Conservation (phyloP, 2,888 invertebrate genomes). For the Tromatobia lineatoria region DNA sequence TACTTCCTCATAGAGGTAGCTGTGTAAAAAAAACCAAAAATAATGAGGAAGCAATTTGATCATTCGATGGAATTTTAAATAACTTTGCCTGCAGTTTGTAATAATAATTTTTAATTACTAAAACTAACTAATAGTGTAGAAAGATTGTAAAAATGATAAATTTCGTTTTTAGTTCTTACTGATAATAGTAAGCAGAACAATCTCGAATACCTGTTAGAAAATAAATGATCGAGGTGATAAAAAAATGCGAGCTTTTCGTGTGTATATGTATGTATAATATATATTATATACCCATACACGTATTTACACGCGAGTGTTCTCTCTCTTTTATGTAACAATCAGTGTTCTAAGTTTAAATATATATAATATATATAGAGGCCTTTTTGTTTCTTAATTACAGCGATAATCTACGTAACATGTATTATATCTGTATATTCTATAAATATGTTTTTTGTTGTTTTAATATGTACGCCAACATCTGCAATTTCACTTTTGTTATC, state of each 20-base stretch:
- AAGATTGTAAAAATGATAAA: not conserved
- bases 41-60: too few relatives aligned
- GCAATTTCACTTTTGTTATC: conserved; percentile 69
- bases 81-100: not conserved
- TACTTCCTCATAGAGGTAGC: too few relatives aligned
- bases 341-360: conserved; percentile 55
- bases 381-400: conserved; percentile 56
- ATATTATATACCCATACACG: conserved; percentile 61
- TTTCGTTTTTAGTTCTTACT: not conserved
- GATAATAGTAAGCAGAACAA: not conserved
- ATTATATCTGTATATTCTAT: conserved; percentile 55
- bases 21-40: too few relatives aligned
- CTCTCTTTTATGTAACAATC: conserved; percentile 55
- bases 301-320: conserved; percentile 66
- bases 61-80: not conserved
- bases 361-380: conserved; percentile 56
- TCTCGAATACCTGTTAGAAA: not conserved
- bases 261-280: conserved; percentile 58
- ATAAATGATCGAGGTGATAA: not conserved
- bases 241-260: conserved; percentile 29
- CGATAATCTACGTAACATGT: conserved; percentile 62
- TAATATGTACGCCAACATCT: conserved; percentile 57
- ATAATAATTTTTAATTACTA: not conserved
- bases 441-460: conserved; percentile 50
- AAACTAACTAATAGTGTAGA: not conserved